These are phyloP conservation scores for Magallana gigas DNA, from an alignment of 1,140 invertebrate genomes.

Conservation along the genomic window DNA sequence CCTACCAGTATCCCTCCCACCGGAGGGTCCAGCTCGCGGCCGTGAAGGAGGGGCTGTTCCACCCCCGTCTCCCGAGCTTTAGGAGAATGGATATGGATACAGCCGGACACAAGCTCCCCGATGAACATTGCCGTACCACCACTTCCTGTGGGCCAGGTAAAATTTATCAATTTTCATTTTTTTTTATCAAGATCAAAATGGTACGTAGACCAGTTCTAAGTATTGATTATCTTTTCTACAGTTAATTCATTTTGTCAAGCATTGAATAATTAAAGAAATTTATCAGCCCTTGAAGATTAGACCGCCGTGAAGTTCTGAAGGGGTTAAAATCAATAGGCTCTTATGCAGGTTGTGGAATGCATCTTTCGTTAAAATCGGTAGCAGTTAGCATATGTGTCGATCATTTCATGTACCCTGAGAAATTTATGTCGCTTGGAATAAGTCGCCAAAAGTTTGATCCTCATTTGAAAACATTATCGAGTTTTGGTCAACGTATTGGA, in stretches of 20 bases:
- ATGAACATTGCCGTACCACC: constrained; percentile 77
- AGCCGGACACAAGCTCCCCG: constrained; percentile 74
- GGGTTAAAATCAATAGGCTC: too few relatives aligned
- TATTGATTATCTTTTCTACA: not conserved
- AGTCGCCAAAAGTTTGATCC: too few relatives aligned
- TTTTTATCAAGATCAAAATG: not conserved
- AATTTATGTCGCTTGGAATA: too few relatives aligned
- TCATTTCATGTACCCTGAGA: too few relatives aligned
- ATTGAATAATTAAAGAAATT: constrained; percentile 6
- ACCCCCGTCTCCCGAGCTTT: constrained; percentile 76
- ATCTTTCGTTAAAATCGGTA: too few relatives aligned
- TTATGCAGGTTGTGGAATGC: too few relatives aligned
- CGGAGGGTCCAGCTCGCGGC: constrained; percentile 74
- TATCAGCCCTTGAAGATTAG: not conserved
- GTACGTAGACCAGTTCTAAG: not conserved
- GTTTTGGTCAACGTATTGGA: too few relatives aligned
- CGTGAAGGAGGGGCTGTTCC: constrained; percentile 76
- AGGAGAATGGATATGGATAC: constrained; percentile 79
- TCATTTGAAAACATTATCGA: too few relatives aligned
- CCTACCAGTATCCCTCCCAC: constrained; percentile 73
- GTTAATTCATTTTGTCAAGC: not conserved
- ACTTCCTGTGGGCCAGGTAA: constrained; percentile 75
- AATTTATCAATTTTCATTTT: not conserved
- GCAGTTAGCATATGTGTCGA: too few relatives aligned
- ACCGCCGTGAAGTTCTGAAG: too few relatives aligned